These are phyloP conservation scores for Mastacembelus armatus DNA, from an alignment of 2,797 vertebrate genomes.

Conservation along the genomic window DNA sequence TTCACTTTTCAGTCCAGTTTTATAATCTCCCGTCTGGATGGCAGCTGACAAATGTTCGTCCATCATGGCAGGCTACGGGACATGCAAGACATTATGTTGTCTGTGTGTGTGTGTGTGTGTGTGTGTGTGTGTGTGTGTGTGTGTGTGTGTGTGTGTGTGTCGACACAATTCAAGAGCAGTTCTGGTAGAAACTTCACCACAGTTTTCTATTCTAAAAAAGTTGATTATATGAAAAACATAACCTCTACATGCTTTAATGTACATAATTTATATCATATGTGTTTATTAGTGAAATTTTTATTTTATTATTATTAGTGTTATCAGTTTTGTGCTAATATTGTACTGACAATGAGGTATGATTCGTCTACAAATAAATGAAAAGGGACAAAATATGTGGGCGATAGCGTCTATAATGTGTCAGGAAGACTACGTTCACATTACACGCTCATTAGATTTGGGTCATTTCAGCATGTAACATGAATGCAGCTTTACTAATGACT, in stretches of 20 bases:
- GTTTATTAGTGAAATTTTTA: too few species aligned
- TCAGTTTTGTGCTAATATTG: background rate
- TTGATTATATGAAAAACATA: background rate
- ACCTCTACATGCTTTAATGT: too few species aligned
- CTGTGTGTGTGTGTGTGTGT: too few species aligned
- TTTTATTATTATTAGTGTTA: background rate
- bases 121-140: conserved; percentile 5
- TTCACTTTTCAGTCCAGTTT: conserved; percentile 23
- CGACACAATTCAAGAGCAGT: conserved; percentile 8
- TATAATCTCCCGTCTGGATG: conserved; percentile 41
- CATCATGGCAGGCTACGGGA: conserved; percentile 32
- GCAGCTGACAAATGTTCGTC: conserved; percentile 66
- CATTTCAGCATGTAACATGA: too few species aligned
- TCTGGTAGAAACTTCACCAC: background rate
- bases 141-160: background rate
- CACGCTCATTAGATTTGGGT: too few species aligned
- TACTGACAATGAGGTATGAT: background rate
- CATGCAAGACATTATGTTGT: conserved; percentile 38
- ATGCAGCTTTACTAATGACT: too few species aligned
- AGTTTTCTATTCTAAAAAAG: background rate
- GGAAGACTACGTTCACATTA: too few species aligned
- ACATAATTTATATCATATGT: too few species aligned
- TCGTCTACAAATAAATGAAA: background rate
- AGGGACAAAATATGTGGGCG: too few species aligned
- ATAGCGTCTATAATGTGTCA: too few species aligned